These are phyloP conservation scores for Sebastes cheni DNA, from an alignment of 2,797 vertebrate species.

Conservation along the genomic window DNA sequence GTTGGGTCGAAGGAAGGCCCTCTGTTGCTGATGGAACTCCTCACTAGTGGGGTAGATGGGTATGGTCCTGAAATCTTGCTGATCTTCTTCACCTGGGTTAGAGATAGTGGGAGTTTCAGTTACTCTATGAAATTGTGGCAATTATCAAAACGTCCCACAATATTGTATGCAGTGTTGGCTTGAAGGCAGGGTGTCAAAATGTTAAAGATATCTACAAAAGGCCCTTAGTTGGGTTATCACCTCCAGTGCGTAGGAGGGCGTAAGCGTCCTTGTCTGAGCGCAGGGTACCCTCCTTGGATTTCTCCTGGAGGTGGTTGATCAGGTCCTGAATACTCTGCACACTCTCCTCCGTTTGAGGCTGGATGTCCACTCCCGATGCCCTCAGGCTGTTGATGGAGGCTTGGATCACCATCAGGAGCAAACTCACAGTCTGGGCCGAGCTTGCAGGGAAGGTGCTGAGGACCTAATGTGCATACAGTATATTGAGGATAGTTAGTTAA, in stretches of 20 bases:
- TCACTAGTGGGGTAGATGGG: conserved; percentile 88
- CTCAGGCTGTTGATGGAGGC: conserved; percentile 83
- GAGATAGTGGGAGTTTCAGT: not conserved
- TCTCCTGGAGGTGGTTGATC: conserved; percentile 85
- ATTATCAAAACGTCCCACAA: not conserved
- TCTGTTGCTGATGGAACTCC: conserved; percentile 84
- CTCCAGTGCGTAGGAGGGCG: conserved; percentile 69
- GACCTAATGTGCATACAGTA: conserved; percentile 60
- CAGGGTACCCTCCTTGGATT: conserved; percentile 86
- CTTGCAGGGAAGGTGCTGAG: conserved; percentile 89
- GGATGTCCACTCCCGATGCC: conserved; percentile 82
- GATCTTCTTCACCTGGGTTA: conserved; percentile 51
- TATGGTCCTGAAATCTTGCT: conserved; percentile 83
- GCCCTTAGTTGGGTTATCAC: conserved; percentile 61
- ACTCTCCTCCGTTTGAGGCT: conserved; percentile 78
- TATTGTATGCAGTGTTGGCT: not conserved
- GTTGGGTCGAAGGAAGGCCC: conserved; percentile 90
- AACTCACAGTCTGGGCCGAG: conserved; percentile 81
- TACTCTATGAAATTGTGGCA: not conserved
- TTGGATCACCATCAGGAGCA: conserved; percentile 84
- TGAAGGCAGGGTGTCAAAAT: not conserved
- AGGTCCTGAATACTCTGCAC: conserved; percentile 80
- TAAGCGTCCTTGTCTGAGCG: conserved; percentile 79
- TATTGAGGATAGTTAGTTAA: not conserved
- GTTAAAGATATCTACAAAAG: not conserved